Evolutionary conservation across 2,888 invertebrate species (phyloP), one percentile per base, ranked within the genome.

Genomic region (Ophioninae sp.): DNA sequence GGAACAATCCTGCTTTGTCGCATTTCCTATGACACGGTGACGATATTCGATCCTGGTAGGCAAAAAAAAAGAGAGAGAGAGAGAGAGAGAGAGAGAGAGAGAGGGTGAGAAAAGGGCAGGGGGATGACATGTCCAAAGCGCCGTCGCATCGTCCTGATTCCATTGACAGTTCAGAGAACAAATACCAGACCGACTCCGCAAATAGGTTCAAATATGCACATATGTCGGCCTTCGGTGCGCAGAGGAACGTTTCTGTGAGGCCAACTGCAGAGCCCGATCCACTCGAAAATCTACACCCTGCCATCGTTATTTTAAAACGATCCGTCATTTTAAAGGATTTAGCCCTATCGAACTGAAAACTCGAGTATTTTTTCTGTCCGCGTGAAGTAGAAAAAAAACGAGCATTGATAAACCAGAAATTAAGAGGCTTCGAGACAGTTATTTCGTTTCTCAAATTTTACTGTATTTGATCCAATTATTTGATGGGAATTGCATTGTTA

Each of bases 101-200:
- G 51, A 13, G 44, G 9, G 44, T 2, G 30, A 30, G 3, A 30
- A 30, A 30, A 8, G 44, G 44, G 8, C 7, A 1, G 8, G 3
- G 9, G 8, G 44, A 10, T 51, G 51, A 51, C 17, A 74, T 61
- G 74, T 80, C 69, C 75, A 75, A 75, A 71, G 51, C 51, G 51
- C 13, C 51, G 17, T 51, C 51, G 51, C 51, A 51, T 51, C 56
- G 68, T 80, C 69, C 69, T 22, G 61, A 75, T 75, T 75, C 74
- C 68, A 69, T 69, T 61, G 68, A 67, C 67, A 67, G 68, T 74
- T 80, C 63, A 44, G 20, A 74, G 74, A 61, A 80, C 68, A 74
- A 80, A 80, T 74, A 74, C 51, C 67, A 58, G 17, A 22, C 59
- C 73, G 23, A 63, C 56, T 58, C 61, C 73, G 59, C 61, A 64